Evolutionary conservation across 2,888 invertebrate species (phyloP), one percentile per base, ranked within the genome.

Genomic region (Spisula subtruncata): DNA sequence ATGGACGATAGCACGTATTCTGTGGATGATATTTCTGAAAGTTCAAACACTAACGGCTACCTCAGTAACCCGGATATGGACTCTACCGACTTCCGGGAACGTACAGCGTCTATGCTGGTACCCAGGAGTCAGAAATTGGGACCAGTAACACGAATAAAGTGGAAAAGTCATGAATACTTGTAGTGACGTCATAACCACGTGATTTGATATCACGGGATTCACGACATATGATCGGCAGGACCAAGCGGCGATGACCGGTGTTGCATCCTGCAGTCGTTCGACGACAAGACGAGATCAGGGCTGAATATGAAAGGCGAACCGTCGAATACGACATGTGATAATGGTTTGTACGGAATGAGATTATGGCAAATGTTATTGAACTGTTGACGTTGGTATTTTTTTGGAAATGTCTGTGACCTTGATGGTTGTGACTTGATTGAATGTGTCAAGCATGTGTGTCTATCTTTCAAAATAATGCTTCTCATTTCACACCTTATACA

Each of bases 131-230:
- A 80, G 10, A 85, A 82, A 46, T 20, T 48, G 16, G 79, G 85
- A 35, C 92, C 94, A 4, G 86, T 89, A n/a, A 93, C 94, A 12
- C 86, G 94, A 60, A 92, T 94, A 29, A 94, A 94, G 86, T 95
- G 95, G 95, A 93, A 92, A 83, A 94, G 94, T 89, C 93, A 95
- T 71, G 94, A 95, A 41, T 92, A 93, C 88, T 93, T 95, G n/a
- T 95, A 85, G 35, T 66, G 25, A 25, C 16, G 51, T 51, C 10
- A 51, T 51, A 51, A 25, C n/a, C 60, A 25, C 6, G n/a, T 25
- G 60, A 25, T 25, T 25, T 10, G 25, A 66, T 56, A 12, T 66
- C 60, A 8, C 25, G 25, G 2, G 8, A 41, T 41, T 41, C 41
- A 41, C 41, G 41, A 5, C 41, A 2, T 41, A 41, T 5, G 41